A percentile compares a stretch with the other conserved stretches of the same genome.
Evolutionary conservation across 2,797 vertebrate species (phyloP).

Genomic region (Champsocephalus esox): DNA sequence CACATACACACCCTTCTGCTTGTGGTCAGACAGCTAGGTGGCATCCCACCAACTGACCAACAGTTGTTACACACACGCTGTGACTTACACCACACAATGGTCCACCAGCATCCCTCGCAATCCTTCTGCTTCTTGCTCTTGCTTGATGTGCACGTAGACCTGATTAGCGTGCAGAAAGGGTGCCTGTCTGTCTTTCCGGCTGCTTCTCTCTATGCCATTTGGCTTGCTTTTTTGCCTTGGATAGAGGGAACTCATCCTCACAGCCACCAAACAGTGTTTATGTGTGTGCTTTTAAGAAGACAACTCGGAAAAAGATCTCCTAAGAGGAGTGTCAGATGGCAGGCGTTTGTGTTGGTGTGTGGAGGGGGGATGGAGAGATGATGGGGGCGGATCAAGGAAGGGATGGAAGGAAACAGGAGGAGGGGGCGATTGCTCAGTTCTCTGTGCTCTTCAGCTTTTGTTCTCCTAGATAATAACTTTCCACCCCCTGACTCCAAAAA

Average conservation of each 20-base stretch:
- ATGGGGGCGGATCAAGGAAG: constrained; percentile 64
- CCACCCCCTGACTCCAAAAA: constrained; percentile 60
- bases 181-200: constrained; percentile 56
- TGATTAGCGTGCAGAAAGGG: constrained; percentile 40
- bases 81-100: constrained; percentile 31
- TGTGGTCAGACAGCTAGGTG: constrained; percentile 73
- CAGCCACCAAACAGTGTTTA: constrained; percentile 35
- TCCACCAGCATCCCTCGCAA: constrained; percentile 40
- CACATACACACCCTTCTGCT: constrained; percentile 51
- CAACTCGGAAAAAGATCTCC: constrained; percentile 66
- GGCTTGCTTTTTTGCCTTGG: constrained; percentile 55
- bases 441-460: constrained; percentile 70
- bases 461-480: constrained; percentile 68
- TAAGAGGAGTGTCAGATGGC: constrained; percentile 82
- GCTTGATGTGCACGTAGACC: constrained; percentile 40
- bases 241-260: constrained; percentile 46
- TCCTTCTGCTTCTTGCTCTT: constrained; percentile 41
- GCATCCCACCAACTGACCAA: constrained; percentile 68
- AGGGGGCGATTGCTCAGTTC: constrained; percentile 54
- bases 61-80: constrained; percentile 54
- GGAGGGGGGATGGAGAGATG: constrained; percentile 55
- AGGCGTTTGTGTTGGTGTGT: constrained; percentile 69
- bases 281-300: constrained; percentile 47
- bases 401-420: constrained; percentile 66
- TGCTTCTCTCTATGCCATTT: constrained; percentile 54